These are phyloP conservation scores for Apeira syringaria DNA, from an alignment of 2,888 invertebrate species.

Conservation along the genomic window DNA sequence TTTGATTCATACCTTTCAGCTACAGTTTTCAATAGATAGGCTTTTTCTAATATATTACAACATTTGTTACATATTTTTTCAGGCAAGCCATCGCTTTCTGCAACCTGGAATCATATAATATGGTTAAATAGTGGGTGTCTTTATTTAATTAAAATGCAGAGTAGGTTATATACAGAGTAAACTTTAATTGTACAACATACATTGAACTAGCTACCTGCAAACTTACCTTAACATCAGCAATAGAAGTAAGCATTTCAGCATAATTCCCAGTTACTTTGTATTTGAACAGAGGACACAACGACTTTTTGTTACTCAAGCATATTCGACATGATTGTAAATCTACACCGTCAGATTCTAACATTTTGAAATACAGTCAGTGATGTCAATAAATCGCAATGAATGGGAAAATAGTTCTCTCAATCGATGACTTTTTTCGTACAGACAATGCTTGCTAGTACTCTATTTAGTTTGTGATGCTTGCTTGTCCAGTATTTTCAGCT, in stretches of 20 bases:
- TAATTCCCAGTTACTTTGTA: conserved; percentile 78
- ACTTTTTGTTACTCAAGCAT: conserved; percentile 69
- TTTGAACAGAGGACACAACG: conserved; percentile 72
- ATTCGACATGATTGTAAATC: conserved; percentile 73
- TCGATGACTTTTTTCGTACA: conserved; percentile 26
- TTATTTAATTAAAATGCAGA: too few relatives aligned
- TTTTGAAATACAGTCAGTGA: conserved; percentile 42
- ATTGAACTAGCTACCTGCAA: too few relatives aligned
- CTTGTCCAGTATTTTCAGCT: conserved; percentile 14
- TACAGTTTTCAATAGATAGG: conserved; percentile 72
- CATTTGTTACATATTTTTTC: conserved; percentile 75
- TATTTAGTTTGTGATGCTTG: conserved; percentile 4
- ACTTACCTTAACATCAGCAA: conserved; percentile 73
- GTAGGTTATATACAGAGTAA: too few relatives aligned
- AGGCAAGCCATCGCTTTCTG: conserved; percentile 73
- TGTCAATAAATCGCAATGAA: conserved; percentile 23
- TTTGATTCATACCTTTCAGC: conserved; percentile 74
- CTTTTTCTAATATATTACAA: conserved; percentile 71
- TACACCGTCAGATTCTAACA: conserved; percentile 56
- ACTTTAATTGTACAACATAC: too few relatives aligned
- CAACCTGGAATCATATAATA: conserved; percentile 52
- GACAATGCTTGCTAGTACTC: too few relatives aligned
- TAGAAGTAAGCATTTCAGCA: conserved; percentile 79
- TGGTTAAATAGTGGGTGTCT: too few relatives aligned
- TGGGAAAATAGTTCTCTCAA: conserved; percentile 24